Conservation (phyloP, 1,140 invertebrate species). For the Hyles vespertilio region DNA sequence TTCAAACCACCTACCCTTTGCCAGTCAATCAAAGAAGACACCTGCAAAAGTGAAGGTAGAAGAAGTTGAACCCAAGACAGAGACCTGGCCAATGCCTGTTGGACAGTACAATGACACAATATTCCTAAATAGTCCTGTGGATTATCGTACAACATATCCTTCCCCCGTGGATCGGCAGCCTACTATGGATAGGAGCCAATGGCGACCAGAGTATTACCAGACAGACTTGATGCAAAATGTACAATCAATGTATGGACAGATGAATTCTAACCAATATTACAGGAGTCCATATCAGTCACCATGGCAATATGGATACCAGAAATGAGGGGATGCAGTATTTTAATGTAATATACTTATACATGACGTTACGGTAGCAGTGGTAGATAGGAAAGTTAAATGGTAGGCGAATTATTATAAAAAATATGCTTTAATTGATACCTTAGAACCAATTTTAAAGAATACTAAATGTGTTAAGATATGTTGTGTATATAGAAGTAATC, state of each 20-base stretch:
- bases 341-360: neutral
- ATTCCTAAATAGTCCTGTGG: slow-evolving; percentile 51
- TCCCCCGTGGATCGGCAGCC: slow-evolving; percentile 6
- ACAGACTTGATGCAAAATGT: slow-evolving; percentile 24
- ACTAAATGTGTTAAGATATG: no score
- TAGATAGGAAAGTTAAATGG: slow-evolving; percentile 2
- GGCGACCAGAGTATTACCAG: slow-evolving; percentile 33
- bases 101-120: slow-evolving; percentile 64
- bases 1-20: neutral
- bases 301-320: slow-evolving; percentile 45
- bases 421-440: no score
- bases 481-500: no score
- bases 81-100: slow-evolving; percentile 41
- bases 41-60: slow-evolving; percentile 20
- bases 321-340: slow-evolving; percentile 40
- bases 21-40: neutral
- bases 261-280: slow-evolving; percentile 40
- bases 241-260: slow-evolving; percentile 33
- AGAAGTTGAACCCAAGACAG: slow-evolving; percentile 15
- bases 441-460: no score
- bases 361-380: neutral
- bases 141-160: slow-evolving; percentile 37
- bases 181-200: slow-evolving; percentile 15
- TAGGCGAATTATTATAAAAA: no score
- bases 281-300: slow-evolving; percentile 57